A percentile compares a stretch with the other conserved stretches of the same genome.
These are phyloP conservation scores for Vicugna pacos DNA, from an alignment of 2,113 vertebrate species.

Conservation along the genomic window DNA sequence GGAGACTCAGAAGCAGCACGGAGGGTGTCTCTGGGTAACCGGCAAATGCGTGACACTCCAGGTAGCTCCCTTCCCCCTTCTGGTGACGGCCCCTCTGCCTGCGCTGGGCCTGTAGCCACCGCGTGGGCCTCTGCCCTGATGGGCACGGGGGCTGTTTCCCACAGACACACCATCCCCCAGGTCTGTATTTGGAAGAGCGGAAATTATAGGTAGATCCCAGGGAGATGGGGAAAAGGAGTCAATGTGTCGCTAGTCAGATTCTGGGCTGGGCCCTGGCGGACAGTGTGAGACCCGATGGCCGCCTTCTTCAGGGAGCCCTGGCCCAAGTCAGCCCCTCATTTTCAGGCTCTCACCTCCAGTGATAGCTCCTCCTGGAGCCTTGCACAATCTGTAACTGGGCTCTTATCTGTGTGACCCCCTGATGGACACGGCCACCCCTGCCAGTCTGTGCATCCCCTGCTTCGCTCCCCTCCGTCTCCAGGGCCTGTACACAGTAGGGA, in stretches of 20 bases:
- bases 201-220: not conserved
- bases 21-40: not conserved
- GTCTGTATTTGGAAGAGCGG: not conserved
- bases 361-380: not conserved
- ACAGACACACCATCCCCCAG: not conserved
- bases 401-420: not conserved
- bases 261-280: not conserved
- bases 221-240: not conserved
- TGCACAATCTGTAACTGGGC: not conserved
- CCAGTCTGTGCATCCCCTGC: not conserved
- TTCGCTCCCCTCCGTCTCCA: not conserved
- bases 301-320: not conserved
- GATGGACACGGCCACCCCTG: accelerated
- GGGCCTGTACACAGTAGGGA: accelerated
- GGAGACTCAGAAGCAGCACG: not conserved
- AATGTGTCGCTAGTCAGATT: not conserved
- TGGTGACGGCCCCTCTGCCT: not conserved
- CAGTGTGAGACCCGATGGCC: not conserved
- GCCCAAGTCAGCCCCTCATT: not conserved
- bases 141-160: not conserved
- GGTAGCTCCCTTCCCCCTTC: too few species aligned
- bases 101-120: not conserved
- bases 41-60: not conserved
- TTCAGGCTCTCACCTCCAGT: accelerated
- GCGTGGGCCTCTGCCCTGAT: not conserved